Evolutionary conservation across 2,888 invertebrate species (phyloP).

Genomic region (Heteropelma amictum): DNA sequence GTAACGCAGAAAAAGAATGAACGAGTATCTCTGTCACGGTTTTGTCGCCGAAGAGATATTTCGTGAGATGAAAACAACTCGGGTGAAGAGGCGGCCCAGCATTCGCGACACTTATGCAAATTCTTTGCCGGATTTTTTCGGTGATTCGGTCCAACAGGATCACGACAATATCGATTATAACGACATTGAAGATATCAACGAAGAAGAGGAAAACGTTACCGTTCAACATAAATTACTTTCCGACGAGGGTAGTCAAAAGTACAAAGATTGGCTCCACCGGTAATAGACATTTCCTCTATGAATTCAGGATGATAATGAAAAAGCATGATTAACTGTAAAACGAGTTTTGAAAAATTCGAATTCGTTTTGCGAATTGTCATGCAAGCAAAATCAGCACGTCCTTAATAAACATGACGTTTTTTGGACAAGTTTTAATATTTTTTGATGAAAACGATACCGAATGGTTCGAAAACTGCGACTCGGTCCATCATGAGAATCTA

Average conservation of each 20-base stretch:
- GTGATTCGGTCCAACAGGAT: constrained; percentile 40
- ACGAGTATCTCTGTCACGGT: constrained; percentile 87
- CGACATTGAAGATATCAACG: constrained; percentile 48
- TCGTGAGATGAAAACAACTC: constrained; percentile 80
- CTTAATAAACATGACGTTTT: no score
- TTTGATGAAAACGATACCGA: no score
- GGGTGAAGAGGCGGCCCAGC: constrained; percentile 78
- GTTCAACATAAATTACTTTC: constrained; percentile 80
- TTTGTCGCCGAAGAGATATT: constrained; percentile 87
- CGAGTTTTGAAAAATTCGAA: no score
- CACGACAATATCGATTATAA: constrained; percentile 72
- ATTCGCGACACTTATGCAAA: constrained; percentile 71
- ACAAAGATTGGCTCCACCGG: constrained; percentile 88
- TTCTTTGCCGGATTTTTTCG: constrained; percentile 63
- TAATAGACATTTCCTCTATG: constrained; percentile 66
- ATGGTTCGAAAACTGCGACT: no score
- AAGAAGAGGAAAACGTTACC: constrained; percentile 70
- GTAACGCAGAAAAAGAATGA: constrained; percentile 84
- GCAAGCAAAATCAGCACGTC: no score
- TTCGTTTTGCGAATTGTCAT: no score
- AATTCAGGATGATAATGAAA: neutral
- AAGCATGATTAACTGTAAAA: no score
- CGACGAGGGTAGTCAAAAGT: constrained; percentile 86
- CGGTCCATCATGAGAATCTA: no score
- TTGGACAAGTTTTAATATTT: no score